phyloP scores from a whole-genome alignment of 2,797 vertebrate species.

The Aplochiton taeniatus region DNA sequence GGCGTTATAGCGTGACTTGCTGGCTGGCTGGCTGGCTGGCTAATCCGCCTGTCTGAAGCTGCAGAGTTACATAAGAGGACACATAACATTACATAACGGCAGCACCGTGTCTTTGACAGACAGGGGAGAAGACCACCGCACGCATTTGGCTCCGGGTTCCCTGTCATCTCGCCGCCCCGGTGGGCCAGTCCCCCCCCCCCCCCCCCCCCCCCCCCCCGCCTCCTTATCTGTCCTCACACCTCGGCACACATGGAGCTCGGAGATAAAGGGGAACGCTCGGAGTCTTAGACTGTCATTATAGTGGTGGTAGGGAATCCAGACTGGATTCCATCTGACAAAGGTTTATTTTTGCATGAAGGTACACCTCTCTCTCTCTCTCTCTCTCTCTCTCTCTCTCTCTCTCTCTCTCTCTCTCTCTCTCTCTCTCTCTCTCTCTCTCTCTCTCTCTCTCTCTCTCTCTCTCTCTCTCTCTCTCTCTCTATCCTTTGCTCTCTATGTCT shows the following conservation, averaged over 20 bases:
- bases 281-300: slow-evolving; percentile 13
- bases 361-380: too few species aligned
- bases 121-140: slow-evolving; percentile 19
- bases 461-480: not conserved
- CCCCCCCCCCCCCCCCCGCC: too few species aligned
- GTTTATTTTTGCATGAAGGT: too few species aligned
- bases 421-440: slow-evolving; percentile 8
- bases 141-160: slow-evolving; percentile 16
- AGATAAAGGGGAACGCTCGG: not conserved
- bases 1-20: slow-evolving; percentile 13
- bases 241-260: not conserved
- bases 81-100: slow-evolving; percentile 56
- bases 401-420: slow-evolving; percentile 1
- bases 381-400: too few species aligned
- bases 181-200: too few species aligned
- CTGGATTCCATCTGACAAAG: not conserved
- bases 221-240: too few species aligned
- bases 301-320: slow-evolving; percentile 8
- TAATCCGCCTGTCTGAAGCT: slow-evolving; percentile 54
- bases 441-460: too few species aligned
- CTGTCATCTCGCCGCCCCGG: slow-evolving; percentile 12
- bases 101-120: not conserved
- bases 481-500: too few species aligned
- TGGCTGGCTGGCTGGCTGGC: slow-evolving; percentile 1
- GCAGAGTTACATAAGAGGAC: slow-evolving; percentile 63